Base-by-base conservation (phyloP, 2,888 invertebrate species). In the Chloroclysta siterata region DNA sequence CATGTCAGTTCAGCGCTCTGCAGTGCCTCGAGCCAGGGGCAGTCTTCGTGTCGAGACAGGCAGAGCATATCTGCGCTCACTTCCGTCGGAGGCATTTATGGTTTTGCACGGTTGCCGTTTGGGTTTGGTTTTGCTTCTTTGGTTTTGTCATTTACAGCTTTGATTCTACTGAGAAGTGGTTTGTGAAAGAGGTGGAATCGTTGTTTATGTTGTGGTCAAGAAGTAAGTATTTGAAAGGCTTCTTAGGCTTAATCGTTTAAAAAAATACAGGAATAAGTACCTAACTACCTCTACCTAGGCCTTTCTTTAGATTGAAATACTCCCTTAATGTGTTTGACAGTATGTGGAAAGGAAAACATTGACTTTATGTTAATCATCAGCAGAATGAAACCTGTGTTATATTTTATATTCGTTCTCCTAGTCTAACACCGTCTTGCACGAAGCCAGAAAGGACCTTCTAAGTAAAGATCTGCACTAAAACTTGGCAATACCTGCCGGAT, bases 1-100 rank as follows among this genome's bases (percentile, higher is more conserved):
- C 97, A 97, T 67, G 96, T 95, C 72, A 95, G 89, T 61, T 94
- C 82, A 78, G 92, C 84, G 70, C 94, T 83, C 82, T 90, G 85
- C 60, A 94, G 82, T 68, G 94, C 94, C 78, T 94, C 93, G 79
- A 93, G 91, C 89, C 95, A 90, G 50, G 94, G 95, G 84, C 95
- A 95, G 82, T 94, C 92, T 76, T 94, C 93, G 85, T 95, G 94
- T 77, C 94, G 90, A 80, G 94, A 94, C 83, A 94, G 93, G 90
- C 94, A 94, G 84, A 95, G 81, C 94, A 95, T 95, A 82, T 87
- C 89, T 62, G 76, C 75, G 50, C 78, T 72, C 39, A 84, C 85
- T 82, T 91, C 93, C 83, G 91, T 92, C 53, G 93, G 93, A 82
- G 93, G 92, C 93, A 93, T 93, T 88, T 90, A 91, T 81, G 57